These are phyloP conservation scores for Lontra canadensis DNA, from an alignment of 2,113 vertebrate genomes.

Conservation along the genomic window DNA sequence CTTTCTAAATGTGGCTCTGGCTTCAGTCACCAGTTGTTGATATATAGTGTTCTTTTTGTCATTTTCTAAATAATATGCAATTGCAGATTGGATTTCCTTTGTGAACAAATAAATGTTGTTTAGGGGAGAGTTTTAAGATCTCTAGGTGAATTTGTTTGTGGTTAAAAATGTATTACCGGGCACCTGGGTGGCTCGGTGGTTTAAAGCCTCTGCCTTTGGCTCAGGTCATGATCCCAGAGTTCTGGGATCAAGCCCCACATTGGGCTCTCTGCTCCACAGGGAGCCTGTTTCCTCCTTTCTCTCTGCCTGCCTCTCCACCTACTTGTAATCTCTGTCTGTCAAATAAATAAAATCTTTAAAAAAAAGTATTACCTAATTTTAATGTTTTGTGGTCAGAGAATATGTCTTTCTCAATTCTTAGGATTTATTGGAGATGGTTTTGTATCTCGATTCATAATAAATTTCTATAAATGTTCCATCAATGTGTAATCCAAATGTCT, in stretches of 20 bases:
- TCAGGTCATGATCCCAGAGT: too few relatives aligned
- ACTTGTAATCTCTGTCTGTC: too few relatives aligned
- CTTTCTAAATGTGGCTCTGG: constrained; percentile 12
- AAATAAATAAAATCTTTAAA: too few relatives aligned
- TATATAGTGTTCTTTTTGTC: not conserved
- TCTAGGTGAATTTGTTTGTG: not conserved
- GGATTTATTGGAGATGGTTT: not conserved
- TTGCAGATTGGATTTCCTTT: constrained; percentile 6
- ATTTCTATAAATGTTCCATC: not conserved
- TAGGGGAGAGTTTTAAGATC: not conserved
- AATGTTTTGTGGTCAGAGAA: not conserved
- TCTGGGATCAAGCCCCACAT: too few relatives aligned
- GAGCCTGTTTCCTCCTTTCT: too few relatives aligned
- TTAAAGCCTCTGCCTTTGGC: too few relatives aligned
- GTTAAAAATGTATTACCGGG: not conserved
- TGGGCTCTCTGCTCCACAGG: too few relatives aligned
- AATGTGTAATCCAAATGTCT: not conserved
- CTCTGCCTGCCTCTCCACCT: too few relatives aligned
- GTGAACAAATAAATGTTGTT: not conserved
- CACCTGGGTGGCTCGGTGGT: too few relatives aligned
- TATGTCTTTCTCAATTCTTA: not conserved
- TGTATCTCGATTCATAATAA: not conserved
- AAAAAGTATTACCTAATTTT: not conserved
- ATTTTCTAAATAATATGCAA: not conserved
- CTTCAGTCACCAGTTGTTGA: not conserved